A percentile compares a stretch with the other conserved stretches of the same genome.
phyloP scores from a whole-genome alignment of 2,888 invertebrate species.

The Empis livida region DNA sequence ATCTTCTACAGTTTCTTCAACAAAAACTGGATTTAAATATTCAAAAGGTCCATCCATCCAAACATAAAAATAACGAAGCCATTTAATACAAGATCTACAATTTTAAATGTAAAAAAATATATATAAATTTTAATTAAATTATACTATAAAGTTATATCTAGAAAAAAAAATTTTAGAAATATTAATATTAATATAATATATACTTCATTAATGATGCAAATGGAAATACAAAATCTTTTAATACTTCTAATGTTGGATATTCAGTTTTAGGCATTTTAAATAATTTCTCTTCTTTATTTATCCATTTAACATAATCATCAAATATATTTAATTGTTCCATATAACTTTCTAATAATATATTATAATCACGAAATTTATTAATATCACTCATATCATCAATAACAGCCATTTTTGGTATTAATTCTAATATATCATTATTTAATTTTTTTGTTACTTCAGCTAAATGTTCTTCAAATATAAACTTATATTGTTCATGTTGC shows the following conservation, averaged over 20 bases:
- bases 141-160: too few relatives aligned
- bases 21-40: constrained; percentile 60
- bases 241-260: constrained; percentile 67
- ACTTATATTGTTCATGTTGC: constrained; percentile 65
- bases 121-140: too few relatives aligned
- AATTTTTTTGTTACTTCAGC: constrained; percentile 54
- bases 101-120: too few relatives aligned
- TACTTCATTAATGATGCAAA: constrained; percentile 58
- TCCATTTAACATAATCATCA: constrained; percentile 67
- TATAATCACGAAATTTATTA: constrained; percentile 62
- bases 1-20: constrained; percentile 69
- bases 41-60: constrained; percentile 92
- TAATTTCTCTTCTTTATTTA: constrained; percentile 72
- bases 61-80: constrained; percentile 69
- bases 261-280: constrained; percentile 68
- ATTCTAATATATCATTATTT: constrained; percentile 53
- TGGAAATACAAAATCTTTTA: constrained; percentile 57
- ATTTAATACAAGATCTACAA: constrained; percentile 48
- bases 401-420: constrained; percentile 61
- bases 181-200: constrained; percentile 14
- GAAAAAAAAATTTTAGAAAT: not conserved
- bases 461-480: constrained; percentile 71
- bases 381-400: constrained; percentile 78
- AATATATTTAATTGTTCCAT: constrained; percentile 62
- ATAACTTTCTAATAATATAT: constrained; percentile 61